Evolutionary conservation across 2,888 invertebrate genomes (phyloP).

Genomic region (Coleophora flavipennella): DNA sequence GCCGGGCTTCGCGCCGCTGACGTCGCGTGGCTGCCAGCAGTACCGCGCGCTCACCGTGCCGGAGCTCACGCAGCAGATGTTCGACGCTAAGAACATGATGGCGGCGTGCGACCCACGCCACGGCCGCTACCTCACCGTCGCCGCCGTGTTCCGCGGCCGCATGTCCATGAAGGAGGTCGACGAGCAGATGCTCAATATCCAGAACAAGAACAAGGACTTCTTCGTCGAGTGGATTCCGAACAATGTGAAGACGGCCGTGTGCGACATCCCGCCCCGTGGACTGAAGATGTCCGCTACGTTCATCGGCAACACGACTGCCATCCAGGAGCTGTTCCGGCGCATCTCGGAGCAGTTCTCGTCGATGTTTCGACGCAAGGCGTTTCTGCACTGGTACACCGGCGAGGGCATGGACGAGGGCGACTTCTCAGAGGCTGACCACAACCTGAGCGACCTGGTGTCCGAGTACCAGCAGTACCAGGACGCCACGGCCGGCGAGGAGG

Average conservation of each 20-base stretch:
- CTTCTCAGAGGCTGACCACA: slow-evolving; percentile 94
- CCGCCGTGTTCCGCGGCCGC: slow-evolving; percentile 88
- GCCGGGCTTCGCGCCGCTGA: slow-evolving; percentile 76
- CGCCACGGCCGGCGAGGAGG: slow-evolving; percentile 72
- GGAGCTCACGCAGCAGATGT: slow-evolving; percentile 91
- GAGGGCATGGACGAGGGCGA: slow-evolving; percentile 98
- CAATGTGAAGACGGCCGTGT: slow-evolving; percentile 85
- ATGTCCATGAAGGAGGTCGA: slow-evolving; percentile 96
- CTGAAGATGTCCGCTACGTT: slow-evolving; percentile 91
- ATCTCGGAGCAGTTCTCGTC: slow-evolving; percentile 88
- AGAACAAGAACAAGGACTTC: slow-evolving; percentile 81
- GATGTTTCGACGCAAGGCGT: slow-evolving; percentile 95
- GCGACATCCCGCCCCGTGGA: slow-evolving; percentile 81
- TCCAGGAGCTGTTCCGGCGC: slow-evolving; percentile 89
- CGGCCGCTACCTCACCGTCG: slow-evolving; percentile 90
- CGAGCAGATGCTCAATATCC: slow-evolving; percentile 84
- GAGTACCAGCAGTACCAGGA: slow-evolving; percentile 96
- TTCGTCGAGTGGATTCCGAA: slow-evolving; percentile 87
- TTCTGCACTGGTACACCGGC: slow-evolving; percentile 96
- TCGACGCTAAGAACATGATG: slow-evolving; percentile 97
- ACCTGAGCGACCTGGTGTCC: slow-evolving; percentile 90
- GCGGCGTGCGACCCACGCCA: slow-evolving; percentile 93
- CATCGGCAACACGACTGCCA: slow-evolving; percentile 88
- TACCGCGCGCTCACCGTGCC: slow-evolving; percentile 90
- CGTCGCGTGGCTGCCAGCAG: slow-evolving; percentile 85